A percentile compares a stretch with the other conserved stretches of the same genome.
Evolutionary conservation across 2,113 vertebrate genomes (phyloP).

Genomic region (Ptyas mucosa): DNA sequence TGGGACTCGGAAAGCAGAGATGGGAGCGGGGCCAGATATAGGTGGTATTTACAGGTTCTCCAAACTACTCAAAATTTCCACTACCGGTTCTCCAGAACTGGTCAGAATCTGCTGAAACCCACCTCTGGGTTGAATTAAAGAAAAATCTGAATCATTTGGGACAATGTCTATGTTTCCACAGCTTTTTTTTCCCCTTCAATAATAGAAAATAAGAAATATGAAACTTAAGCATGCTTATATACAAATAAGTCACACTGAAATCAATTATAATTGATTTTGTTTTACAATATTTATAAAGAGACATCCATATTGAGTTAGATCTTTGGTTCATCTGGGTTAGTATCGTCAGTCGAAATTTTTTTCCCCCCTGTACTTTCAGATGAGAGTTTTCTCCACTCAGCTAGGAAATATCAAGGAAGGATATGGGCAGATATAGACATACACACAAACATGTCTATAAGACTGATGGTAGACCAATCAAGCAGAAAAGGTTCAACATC

Average conservation of each 20-base stretch:
- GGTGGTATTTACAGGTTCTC: too few species aligned
- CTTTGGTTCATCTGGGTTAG: background rate
- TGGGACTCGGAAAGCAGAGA: too few species aligned
- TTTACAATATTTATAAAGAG: background rate
- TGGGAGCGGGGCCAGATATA: too few species aligned
- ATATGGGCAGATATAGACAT: background rate
- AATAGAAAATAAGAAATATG: background rate
- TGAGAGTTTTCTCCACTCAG: background rate
- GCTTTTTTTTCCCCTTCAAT: background rate
- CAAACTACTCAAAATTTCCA: too few species aligned
- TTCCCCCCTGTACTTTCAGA: background rate
- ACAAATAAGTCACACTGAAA: background rate
- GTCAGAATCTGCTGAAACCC: too few species aligned
- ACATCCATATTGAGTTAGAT: background rate
- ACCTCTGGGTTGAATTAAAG: background rate
- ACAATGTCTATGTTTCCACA: background rate
- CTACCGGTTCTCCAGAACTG: too few species aligned
- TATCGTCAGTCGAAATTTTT: background rate
- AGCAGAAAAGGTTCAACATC: background rate
- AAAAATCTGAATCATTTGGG: background rate
- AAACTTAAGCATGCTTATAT: background rate
- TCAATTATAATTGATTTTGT: background rate
- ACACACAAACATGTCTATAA: background rate
- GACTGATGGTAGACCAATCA: background rate
- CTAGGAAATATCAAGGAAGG: background rate